Conservation (phyloP, 2,113 vertebrate genomes). For the Monopterus albus region DNA sequence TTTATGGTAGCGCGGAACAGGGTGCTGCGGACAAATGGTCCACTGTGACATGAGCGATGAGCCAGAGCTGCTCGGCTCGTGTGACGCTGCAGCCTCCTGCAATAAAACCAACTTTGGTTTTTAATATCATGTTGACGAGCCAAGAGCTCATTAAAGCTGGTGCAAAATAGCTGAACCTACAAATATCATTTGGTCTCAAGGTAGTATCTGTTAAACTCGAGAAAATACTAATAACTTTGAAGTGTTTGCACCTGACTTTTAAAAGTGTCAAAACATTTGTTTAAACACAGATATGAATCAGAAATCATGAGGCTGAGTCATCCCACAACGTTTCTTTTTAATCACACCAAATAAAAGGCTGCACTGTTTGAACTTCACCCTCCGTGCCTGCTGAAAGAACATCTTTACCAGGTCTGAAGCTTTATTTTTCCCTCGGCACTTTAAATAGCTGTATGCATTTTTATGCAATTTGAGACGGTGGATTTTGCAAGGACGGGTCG, state of each 20-base stretch:
- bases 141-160: too few species aligned
- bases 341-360: constrained; percentile 8
- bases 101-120: not conserved
- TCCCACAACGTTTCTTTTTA: not conserved
- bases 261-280: constrained; percentile 17
- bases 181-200: not conserved
- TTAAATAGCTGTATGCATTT: constrained; percentile 41
- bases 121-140: not conserved
- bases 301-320: not conserved
- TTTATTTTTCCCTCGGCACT: not conserved
- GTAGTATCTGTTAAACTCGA: not conserved
- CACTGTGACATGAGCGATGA: constrained; percentile 62
- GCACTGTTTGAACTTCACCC: constrained; percentile 1
- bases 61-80: constrained; percentile 6
- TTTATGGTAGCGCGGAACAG: constrained; percentile 42
- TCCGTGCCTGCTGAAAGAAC: not conserved
- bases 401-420: not conserved
- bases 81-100: not conserved
- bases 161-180: too few species aligned
- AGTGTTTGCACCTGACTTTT: constrained; percentile 26
- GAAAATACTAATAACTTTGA: not conserved
- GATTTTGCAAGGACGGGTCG: not conserved
- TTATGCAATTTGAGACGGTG: constrained; percentile 44
- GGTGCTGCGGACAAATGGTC: constrained; percentile 60
- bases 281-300: not conserved